Evolutionary conservation across 2,113 vertebrate genomes (phyloP), one percentile per base, ranked within the genome.

Genomic region (Corvus moneduloides): DNA sequence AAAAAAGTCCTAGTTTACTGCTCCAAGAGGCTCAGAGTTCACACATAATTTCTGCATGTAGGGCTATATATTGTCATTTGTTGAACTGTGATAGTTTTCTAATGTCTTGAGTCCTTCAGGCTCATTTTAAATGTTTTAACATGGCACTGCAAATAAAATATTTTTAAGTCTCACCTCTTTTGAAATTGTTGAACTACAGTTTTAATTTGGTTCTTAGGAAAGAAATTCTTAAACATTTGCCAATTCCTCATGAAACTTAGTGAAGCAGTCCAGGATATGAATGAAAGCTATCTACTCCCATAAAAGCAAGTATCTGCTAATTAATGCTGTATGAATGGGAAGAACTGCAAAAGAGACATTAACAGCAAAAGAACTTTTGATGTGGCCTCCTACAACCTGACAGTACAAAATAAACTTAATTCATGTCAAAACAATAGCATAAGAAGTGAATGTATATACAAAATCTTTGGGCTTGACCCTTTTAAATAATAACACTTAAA

Each of bases 351-450:
- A 82, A 89, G 35, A 74, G 44, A 72, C 46, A 33, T 52, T 37
- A 63, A 76, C 83, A 92, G 37, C 43, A 54, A 51, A 87, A 90
- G 26, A 76, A 69, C 55, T 94, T 87, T 92, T 74, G 90, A 24
- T 6, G 4, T 84, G 85, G 59, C 76, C 61, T 90, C 52, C 44
- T 89, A 27, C 28, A 77, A 55, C 17, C 30, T 75, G 44, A 23
- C 4, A 44, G 56, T 51, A 88, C 12, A 96, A 90, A 95, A 74
- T 44, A 78, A 93, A 81, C 76, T 74, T 43, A 80, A 80, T 86
- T 93, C 17, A 49, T 43, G 20, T 74, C 30, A 77, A 94, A 96
- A 97, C 87, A 96, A 90, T 91, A 91, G 93, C 6, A 6, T 82
- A 68, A 93, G 68, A 91, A 92, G 64, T 80, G 30, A 51, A 41